Evolutionary conservation across 2,888 invertebrate species (phyloP), one percentile per base, ranked within the genome.

Genomic region (Endomychus coccineus): DNA sequence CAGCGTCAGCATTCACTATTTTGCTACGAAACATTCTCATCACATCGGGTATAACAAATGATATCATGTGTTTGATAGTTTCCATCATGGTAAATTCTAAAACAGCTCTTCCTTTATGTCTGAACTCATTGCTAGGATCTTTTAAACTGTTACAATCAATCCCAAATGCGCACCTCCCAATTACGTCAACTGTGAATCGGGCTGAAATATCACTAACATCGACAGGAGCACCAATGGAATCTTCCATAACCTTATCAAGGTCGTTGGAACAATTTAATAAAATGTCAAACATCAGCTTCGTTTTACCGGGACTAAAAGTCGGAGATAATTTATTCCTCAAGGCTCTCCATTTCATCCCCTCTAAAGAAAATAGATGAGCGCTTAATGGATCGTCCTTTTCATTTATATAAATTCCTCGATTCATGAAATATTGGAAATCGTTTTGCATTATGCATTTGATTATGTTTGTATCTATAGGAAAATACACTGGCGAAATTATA

Each of bases 301-400:
- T 55, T 45, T 64, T 66, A 12, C 63, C 64, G 0, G 62, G 54
- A 1, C 65, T 60, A 42, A 68, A 68, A 1, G 62, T 59, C 2
- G 66, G 63, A 0, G 62, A 58, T 19, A 67, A 35, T 24, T 62
- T 58, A 1, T 54, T 40, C 22, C 67, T 46, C 16, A 66, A 40
- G 9, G 48, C 48, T 37, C 58, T 62, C 68, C 68, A 68, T 27
- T 57, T 55, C 5, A 54, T 43, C 3, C 58, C 63, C 4, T 50
- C 46, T 13, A 50, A 35, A 25, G 42, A 44, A 23, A 43, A 37
- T 12, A 17, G 19, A 16, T 40, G 29, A 2, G 30, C 35, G 15
- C 27, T 35, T 1, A 40, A 16, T 9, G 35, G 35, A 12, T 40
- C 35, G 11, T 30, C 34, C 10, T 34, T 16, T 19, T 35, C 29